phyloP scores from a whole-genome alignment of 2,113 vertebrate species.

The Perca schrenkii region DNA sequence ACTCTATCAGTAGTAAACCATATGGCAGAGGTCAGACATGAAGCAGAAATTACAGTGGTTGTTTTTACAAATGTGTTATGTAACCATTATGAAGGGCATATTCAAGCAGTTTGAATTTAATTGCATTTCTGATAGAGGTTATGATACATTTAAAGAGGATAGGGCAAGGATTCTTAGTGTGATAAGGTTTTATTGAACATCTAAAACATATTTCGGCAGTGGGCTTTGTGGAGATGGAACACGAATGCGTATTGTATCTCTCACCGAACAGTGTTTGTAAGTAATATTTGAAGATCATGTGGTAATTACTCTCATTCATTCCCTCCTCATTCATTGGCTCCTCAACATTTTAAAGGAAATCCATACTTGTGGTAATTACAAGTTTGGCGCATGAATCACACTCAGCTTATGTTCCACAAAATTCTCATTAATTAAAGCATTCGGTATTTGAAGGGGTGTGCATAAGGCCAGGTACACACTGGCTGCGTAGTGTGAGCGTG shows the following conservation, averaged over 20 bases:
- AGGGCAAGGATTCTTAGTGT: neutral
- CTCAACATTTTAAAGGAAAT: conserved; percentile 57
- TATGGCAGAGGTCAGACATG: conserved; percentile 1
- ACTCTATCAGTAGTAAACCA: neutral
- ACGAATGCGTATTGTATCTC: neutral
- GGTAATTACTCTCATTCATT: conserved; percentile 41
- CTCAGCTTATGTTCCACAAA: conserved; percentile 21
- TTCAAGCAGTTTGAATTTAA: conserved; percentile 20
- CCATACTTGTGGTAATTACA: conserved; percentile 52
- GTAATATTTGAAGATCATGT: conserved; percentile 12
- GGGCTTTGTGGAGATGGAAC: neutral
- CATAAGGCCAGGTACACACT: too few relatives aligned
- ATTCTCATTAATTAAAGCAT: conserved; percentile 33
- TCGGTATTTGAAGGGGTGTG: neutral
- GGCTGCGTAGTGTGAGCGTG: too few relatives aligned
- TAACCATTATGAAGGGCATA: conserved; percentile 10
- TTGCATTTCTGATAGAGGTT: conserved; percentile 30
- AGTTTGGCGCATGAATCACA: conserved; percentile 45
- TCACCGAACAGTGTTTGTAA: neutral
- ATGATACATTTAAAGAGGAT: conserved; percentile 21
- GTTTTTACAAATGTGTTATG: conserved; percentile 9
- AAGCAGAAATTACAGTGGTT: conserved; percentile 9
- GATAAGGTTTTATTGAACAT: conserved; percentile 27
- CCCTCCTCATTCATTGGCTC: conserved; percentile 17
- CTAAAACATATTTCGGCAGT: conserved; percentile 5